A percentile compares a stretch with the other conserved stretches of the same genome.
phyloP scores from a whole-genome alignment of 2,113 vertebrate genomes.

The Cyanoramphus novaezelandiae region DNA sequence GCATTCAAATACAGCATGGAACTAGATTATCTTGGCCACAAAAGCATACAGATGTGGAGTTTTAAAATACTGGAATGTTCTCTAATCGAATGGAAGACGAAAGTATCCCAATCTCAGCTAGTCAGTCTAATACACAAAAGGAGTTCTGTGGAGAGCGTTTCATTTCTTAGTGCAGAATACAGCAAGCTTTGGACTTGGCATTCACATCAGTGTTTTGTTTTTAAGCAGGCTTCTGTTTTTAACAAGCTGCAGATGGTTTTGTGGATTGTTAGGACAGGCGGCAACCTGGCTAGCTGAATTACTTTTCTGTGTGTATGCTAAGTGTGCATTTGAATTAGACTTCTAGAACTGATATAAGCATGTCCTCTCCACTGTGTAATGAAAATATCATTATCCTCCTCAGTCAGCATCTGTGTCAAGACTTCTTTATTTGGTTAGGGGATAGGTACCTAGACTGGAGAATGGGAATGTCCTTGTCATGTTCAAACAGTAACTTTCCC shows the following conservation, averaged over 20 bases:
- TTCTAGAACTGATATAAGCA: neutral
- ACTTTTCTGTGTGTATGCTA: neutral
- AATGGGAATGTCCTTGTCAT: constrained; percentile 14
- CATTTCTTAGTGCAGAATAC: neutral
- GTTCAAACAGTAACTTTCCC: constrained; percentile 63
- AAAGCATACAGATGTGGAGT: neutral
- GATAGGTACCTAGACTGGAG: neutral
- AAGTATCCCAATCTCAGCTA: neutral
- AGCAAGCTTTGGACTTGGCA: neutral
- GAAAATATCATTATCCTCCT: constrained; percentile 26
- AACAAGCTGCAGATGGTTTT: neutral
- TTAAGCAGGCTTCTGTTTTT: neutral
- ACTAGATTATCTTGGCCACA: constrained; percentile 6
- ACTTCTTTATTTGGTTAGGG: constrained; percentile 2
- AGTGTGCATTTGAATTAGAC: neutral
- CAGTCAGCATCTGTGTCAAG: constrained; percentile 3
- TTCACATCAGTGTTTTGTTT: neutral
- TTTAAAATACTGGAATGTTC: neutral
- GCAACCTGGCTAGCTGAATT: neutral
- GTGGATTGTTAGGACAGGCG: neutral
- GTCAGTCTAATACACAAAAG: neutral
- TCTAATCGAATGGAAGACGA: neutral
- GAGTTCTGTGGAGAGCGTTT: neutral
- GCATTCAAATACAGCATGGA: neutral
- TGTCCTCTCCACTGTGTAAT: constrained; percentile 3